Percentiles rank a stretch among this genome's conserved stretches.
Evolutionary conservation across 2,113 vertebrate species (phyloP).

Genomic region (Microtus richardsoni): DNA sequence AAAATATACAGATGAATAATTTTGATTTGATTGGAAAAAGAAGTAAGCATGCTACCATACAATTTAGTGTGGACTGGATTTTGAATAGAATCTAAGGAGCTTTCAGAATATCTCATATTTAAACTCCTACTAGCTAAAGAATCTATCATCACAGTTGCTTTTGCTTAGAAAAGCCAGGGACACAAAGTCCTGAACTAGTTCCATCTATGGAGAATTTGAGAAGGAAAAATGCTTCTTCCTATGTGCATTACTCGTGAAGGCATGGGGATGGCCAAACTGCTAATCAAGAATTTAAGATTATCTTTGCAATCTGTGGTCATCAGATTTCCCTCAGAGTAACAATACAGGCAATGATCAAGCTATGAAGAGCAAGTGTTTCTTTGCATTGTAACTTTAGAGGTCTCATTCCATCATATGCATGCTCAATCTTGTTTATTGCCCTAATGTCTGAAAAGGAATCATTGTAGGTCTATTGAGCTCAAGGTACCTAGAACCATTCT

Average conservation of each 20-base stretch:
- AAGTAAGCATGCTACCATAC: not conserved
- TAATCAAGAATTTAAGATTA: not conserved
- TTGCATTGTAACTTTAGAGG: not conserved
- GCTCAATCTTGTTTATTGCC: not conserved
- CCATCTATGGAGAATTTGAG: not conserved
- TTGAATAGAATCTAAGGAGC: not conserved
- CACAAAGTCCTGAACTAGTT: not conserved
- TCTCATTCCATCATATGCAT: not conserved
- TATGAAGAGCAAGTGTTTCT: not conserved
- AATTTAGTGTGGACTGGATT: not conserved
- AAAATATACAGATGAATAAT: not conserved
- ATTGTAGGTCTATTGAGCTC: not conserved
- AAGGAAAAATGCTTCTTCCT: not conserved
- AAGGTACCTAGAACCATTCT: not conserved
- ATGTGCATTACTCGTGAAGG: not conserved
- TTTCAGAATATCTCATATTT: not conserved
- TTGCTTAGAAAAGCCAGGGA: not conserved
- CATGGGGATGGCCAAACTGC: not conserved
- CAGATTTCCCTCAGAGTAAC: not conserved
- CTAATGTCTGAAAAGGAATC: not conserved
- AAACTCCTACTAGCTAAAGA: not conserved
- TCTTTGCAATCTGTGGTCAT: not conserved
- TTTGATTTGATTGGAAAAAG: not conserved
- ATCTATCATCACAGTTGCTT: not conserved
- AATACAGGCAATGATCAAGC: not conserved